Percentiles rank a stretch among this genome's conserved stretches.
Evolutionary conservation across 1,140 invertebrate species (phyloP).

Genomic region (Achroia grisella): DNA sequence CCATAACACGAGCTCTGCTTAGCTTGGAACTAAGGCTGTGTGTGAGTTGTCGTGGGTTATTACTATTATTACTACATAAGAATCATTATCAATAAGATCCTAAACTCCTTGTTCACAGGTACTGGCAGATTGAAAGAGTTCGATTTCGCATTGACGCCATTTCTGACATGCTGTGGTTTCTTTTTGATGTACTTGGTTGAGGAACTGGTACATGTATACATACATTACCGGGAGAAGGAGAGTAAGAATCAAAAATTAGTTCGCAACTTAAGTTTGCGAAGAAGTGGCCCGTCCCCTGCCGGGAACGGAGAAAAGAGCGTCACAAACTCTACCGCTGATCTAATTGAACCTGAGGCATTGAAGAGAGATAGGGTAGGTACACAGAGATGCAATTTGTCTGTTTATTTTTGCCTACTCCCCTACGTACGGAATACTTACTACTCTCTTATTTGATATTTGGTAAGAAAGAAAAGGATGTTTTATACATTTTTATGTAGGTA

Average conservation of each 20-base stretch:
- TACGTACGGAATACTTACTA: too few relatives aligned
- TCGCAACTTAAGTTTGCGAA: slow-evolving; percentile 59
- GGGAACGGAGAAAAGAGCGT: slow-evolving; percentile 38
- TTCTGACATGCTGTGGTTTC: slow-evolving; percentile 84
- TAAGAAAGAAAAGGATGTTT: too few relatives aligned
- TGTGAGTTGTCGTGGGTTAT: too few relatives aligned
- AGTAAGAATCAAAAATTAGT: slow-evolving; percentile 53
- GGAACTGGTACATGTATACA: slow-evolving; percentile 83
- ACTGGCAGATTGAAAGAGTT: slow-evolving; percentile 64
- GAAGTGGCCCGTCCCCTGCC: slow-evolving; percentile 25
- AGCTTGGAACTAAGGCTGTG: too few relatives aligned
- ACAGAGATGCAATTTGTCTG: too few relatives aligned
- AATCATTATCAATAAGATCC: too few relatives aligned
- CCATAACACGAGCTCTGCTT: too few relatives aligned
- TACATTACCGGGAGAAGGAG: slow-evolving; percentile 69
- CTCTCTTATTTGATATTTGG: too few relatives aligned
- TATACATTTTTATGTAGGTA: too few relatives aligned
- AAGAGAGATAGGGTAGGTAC: slow-evolving; percentile 28
- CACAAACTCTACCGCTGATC: slow-evolving; percentile 63
- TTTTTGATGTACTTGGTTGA: slow-evolving; percentile 91
- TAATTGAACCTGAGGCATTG: slow-evolving; percentile 41
- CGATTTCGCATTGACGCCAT: slow-evolving; percentile 80
- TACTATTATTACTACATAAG: too few relatives aligned
- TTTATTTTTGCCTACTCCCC: too few relatives aligned
- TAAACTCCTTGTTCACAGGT: slow-evolving; percentile 42